A percentile compares a stretch with the other conserved stretches of the same genome.
Conservation (phyloP, 2,113 vertebrate genomes). For the Microtus oregoni region DNA sequence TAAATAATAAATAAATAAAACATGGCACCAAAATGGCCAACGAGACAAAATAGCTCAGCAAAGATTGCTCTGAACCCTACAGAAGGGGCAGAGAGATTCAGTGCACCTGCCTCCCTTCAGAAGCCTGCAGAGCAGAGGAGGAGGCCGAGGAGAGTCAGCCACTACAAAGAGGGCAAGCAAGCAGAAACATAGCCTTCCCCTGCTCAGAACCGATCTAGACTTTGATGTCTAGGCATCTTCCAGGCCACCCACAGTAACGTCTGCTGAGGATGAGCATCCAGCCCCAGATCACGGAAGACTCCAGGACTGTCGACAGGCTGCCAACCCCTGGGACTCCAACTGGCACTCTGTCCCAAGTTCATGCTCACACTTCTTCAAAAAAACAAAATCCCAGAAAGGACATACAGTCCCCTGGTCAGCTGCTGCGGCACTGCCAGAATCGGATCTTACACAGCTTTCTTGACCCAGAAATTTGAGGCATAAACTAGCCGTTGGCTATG, state of each 20-base stretch:
- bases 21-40: background rate
- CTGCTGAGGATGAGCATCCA: background rate
- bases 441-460: constrained; percentile 19
- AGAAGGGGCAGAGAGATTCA: background rate
- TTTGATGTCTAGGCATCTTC: background rate
- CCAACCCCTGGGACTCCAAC: background rate
- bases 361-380: background rate
- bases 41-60: background rate
- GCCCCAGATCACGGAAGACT: background rate
- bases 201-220: background rate
- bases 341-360: background rate
- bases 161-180: background rate
- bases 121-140: background rate
- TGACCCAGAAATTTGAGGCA: constrained; percentile 80
- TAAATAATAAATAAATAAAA: background rate
- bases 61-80: background rate
- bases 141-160: background rate
- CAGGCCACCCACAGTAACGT: background rate
- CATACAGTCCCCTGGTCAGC: background rate
- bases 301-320: background rate
- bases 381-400: background rate
- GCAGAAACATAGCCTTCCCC: constrained; percentile 10
- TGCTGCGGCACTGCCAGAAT: background rate
- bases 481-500: constrained; percentile 69
- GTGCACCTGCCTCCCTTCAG: background rate